Evolutionary conservation across 1,140 invertebrate genomes (phyloP).

Genomic region (Theocolax elegans): DNA sequence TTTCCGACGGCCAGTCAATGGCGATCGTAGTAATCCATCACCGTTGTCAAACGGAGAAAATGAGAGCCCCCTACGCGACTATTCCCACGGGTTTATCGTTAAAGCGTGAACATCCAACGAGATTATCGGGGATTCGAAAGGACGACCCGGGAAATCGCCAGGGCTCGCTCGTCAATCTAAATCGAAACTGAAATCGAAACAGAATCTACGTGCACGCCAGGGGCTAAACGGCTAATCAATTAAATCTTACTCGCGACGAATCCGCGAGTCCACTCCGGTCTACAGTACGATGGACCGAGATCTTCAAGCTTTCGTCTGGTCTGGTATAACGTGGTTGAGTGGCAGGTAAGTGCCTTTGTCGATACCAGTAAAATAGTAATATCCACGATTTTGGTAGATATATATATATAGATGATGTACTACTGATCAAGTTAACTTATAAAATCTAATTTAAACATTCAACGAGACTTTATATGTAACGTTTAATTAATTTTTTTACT

Average conservation of each 20-base stretch:
- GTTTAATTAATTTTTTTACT: too few relatives aligned
- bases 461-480: too few relatives aligned
- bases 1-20: slow-evolving; percentile 41
- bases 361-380: too few relatives aligned
- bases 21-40: slow-evolving; percentile 46
- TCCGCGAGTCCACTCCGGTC: too few relatives aligned
- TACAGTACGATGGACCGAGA: too few relatives aligned
- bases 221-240: slow-evolving; percentile 15
- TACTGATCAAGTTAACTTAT: too few relatives aligned
- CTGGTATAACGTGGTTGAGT: too few relatives aligned
- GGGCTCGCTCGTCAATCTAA: slow-evolving; percentile 20
- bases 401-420: too few relatives aligned
- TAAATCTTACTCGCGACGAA: slow-evolving; percentile 10
- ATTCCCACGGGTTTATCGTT: slow-evolving; percentile 44
- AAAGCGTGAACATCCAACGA: slow-evolving; percentile 42
- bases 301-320: too few relatives aligned
- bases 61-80: slow-evolving; percentile 2
- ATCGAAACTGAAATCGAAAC: slow-evolving; percentile 33
- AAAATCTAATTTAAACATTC: too few relatives aligned
- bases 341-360: too few relatives aligned
- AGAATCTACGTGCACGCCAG: slow-evolving; percentile 4
- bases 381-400: too few relatives aligned
- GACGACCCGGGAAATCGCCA: neutral
- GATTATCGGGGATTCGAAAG: slow-evolving; percentile 39
- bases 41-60: slow-evolving; percentile 29